These are phyloP conservation scores for Chionis minor DNA, from an alignment of 2,113 vertebrate species.

Conservation along the genomic window DNA sequence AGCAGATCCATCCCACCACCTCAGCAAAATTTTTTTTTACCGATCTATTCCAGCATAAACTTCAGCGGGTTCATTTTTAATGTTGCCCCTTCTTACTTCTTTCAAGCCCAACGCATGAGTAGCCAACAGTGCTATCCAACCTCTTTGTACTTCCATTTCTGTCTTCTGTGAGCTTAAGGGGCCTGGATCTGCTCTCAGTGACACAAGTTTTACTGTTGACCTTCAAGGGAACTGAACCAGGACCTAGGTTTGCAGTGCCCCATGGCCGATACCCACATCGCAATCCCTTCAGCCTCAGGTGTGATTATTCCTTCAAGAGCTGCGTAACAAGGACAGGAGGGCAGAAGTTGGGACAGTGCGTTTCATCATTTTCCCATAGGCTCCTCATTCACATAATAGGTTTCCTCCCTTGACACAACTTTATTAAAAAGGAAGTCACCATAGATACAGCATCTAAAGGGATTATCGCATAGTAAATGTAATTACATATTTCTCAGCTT, in stretches of 20 bases:
- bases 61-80: not conserved
- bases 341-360: not conserved
- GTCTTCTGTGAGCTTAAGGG: not conserved
- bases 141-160: not conserved
- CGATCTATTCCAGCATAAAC: not conserved
- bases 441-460: conserved; percentile 1
- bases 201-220: not conserved
- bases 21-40: not conserved
- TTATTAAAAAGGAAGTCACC: not conserved
- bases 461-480: conserved; percentile 17
- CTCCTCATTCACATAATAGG: not conserved
- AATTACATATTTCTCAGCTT: conserved; percentile 20
- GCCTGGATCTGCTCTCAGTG: not conserved
- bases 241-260: not conserved
- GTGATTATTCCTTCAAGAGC: not conserved
- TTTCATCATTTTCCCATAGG: not conserved
- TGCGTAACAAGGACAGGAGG: not conserved
- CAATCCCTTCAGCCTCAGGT: not conserved
- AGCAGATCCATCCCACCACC: not conserved
- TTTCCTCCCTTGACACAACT: not conserved
- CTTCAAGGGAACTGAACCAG: not conserved
- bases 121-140: not conserved
- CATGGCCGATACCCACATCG: not conserved
- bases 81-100: not conserved
- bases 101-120: not conserved